Percentiles rank a stretch among this genome's conserved stretches.
These are phyloP conservation scores for Stichopus horrens DNA, from an alignment of 53 echinoderm and acorn worm species.

Conservation along the genomic window DNA sequence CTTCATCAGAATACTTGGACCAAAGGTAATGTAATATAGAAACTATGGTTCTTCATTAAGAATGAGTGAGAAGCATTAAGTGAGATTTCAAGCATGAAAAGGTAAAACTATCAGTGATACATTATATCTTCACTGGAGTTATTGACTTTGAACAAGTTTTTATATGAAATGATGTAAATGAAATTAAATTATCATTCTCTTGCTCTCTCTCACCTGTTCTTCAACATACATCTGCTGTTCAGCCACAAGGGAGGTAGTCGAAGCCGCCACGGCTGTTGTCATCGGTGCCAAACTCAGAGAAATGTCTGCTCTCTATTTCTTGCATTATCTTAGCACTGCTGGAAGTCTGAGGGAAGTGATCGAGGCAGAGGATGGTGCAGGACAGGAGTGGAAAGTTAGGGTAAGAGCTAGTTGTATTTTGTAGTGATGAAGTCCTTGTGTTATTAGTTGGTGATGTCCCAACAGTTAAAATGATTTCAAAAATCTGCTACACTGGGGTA, in stretches of 20 bases:
- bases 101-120: too few species aligned
- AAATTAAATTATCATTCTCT: too few species aligned
- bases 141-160: too few species aligned
- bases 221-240: background rate
- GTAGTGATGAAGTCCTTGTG: too few species aligned
- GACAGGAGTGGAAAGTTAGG: slow-evolving; percentile 80
- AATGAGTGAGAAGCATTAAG: too few species aligned
- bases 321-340: slow-evolving; percentile 64
- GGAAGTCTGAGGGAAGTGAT: slow-evolving; percentile 60
- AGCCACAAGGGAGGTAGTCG: slow-evolving; percentile 76
- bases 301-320: slow-evolving; percentile 72
- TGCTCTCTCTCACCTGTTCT: background rate
- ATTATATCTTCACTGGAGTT: too few species aligned
- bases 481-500: too few species aligned
- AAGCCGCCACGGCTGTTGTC: slow-evolving; percentile 61
- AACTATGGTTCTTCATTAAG: too few species aligned
- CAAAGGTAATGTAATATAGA: slow-evolving; percentile 51
- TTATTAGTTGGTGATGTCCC: too few species aligned
- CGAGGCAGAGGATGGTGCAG: slow-evolving; percentile 62
- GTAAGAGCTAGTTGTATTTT: slow-evolving; percentile 23
- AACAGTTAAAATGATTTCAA: too few species aligned
- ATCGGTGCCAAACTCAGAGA: slow-evolving; percentile 64
- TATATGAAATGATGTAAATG: too few species aligned
- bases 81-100: too few species aligned
- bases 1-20: slow-evolving; percentile 67